These are phyloP conservation scores for Salmo trutta DNA, from an alignment of 2,797 vertebrate genomes.

Conservation along the genomic window DNA sequence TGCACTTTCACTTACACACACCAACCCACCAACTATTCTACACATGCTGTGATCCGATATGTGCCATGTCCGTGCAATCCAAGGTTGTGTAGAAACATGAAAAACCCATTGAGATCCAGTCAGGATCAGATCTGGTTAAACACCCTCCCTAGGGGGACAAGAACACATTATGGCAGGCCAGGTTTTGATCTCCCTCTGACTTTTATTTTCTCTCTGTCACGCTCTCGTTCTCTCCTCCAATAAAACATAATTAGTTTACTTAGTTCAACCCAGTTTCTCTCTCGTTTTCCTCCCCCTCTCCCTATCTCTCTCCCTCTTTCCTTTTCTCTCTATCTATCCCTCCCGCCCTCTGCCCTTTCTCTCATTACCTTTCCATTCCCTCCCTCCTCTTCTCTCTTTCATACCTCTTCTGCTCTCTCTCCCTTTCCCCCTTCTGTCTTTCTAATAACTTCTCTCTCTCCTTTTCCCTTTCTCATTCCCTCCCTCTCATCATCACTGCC, in stretches of 20 bases:
- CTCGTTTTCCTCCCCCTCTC: neutral
- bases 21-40: neutral
- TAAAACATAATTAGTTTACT: neutral
- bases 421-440: neutral
- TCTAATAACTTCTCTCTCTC: neutral
- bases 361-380: no score
- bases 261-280: neutral
- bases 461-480: neutral
- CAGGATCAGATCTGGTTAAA: neutral
- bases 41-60: neutral
- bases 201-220: neutral
- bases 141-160: neutral
- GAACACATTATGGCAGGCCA: neutral
- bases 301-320: neutral
- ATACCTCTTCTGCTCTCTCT: neutral
- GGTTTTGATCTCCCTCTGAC: neutral
- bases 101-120: neutral
- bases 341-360: no score
- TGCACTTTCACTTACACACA: neutral
- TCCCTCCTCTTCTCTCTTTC: neutral
- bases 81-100: neutral
- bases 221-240: neutral
- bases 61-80: neutral
- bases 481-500: neutral
- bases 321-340: neutral